phyloP scores from a whole-genome alignment of 2,113 vertebrate genomes.

The Vidua macroura region DNA sequence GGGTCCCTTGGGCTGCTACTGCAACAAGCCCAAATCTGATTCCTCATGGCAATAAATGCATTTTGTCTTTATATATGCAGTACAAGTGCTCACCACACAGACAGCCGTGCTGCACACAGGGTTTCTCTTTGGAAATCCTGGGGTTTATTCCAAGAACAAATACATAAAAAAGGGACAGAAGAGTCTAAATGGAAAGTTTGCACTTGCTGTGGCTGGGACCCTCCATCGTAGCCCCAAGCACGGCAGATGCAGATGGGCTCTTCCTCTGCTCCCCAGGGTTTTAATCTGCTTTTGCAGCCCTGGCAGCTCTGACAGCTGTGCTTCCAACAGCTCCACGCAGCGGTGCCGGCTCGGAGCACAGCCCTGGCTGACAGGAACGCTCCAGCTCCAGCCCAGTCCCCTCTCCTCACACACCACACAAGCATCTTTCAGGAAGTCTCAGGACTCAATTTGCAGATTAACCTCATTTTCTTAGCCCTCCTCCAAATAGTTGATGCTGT shows the following conservation, averaged over 20 bases:
- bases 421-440: background rate
- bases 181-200: background rate
- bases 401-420: accelerated
- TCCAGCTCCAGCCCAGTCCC: background rate
- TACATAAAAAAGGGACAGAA: background rate
- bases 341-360: background rate
- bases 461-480: background rate
- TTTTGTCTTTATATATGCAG: background rate
- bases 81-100: background rate
- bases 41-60: background rate
- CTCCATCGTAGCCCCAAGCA: accelerated
- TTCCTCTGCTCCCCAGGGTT: background rate
- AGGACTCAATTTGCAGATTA: background rate
- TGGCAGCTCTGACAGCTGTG: background rate
- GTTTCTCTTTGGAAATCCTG: background rate
- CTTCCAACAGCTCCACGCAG: conserved; percentile 57
- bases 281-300: background rate
- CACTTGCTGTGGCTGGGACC: background rate
- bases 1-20: background rate
- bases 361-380: background rate
- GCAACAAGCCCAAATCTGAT: background rate
- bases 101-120: accelerated
- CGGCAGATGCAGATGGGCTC: accelerated
- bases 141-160: background rate
- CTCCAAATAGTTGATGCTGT: background rate